Conservation (phyloP, 2,797 vertebrate genomes). For the Paratrypauchen microcephalus region DNA sequence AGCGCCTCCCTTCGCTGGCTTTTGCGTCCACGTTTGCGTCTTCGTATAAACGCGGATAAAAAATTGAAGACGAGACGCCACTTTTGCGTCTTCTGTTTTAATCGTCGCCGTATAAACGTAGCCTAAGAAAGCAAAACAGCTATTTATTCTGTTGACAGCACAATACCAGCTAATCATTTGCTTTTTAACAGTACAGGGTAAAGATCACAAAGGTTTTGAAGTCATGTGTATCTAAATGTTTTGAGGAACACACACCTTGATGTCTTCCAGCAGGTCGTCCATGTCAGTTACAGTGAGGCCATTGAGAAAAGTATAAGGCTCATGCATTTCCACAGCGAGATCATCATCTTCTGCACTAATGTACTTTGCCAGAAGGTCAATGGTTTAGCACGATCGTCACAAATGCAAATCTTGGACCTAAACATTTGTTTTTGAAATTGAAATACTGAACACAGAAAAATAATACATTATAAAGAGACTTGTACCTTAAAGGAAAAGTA, state of each 20-base stretch:
- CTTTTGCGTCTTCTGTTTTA: too few relatives aligned
- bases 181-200: background rate
- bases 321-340: constrained; percentile 96
- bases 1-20: too few relatives aligned
- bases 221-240: background rate
- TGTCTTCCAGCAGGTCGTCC: constrained; percentile 97
- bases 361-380: constrained; percentile 96
- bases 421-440: background rate
- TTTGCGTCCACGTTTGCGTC: too few relatives aligned
- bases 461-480: background rate
- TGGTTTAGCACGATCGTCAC: constrained; percentile 93
- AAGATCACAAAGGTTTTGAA: background rate
- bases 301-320: constrained; percentile 95
- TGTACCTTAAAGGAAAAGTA: too few relatives aligned
- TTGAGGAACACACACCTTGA: constrained; percentile 80
- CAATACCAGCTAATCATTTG: background rate
- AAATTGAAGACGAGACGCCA: too few relatives aligned
- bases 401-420: constrained; percentile 96
- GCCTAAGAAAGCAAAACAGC: background rate
- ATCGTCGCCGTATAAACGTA: too few relatives aligned
- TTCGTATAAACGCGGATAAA: too few relatives aligned
- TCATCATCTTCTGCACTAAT: constrained; percentile 97
- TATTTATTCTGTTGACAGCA: background rate
- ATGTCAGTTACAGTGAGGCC: constrained; percentile 96
- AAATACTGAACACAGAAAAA: background rate